Base-by-base conservation (phyloP, 2,797 vertebrate species). In the Diceros bicornis region DNA sequence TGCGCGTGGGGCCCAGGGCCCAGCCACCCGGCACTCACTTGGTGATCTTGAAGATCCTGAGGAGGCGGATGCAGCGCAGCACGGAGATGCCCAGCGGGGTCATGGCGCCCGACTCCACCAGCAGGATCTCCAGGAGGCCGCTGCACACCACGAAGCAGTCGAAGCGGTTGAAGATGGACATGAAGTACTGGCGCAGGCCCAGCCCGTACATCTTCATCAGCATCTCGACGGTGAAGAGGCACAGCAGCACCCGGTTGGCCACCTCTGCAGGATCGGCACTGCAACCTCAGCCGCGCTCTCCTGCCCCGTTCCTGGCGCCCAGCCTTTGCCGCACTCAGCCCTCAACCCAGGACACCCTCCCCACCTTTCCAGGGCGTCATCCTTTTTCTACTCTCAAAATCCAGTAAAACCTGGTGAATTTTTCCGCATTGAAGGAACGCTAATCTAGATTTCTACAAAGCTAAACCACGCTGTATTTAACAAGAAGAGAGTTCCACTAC, bases 151-250 rank as follows among this genome's bases (percentile, higher is more conserved):
- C 99, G 0, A 99, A 99, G 99, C 99, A 99, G 99, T 99, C 99
- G 4, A 99, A 99, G 61, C 99, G 99, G 98, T 99, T 99, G 98
- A 99, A 99, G 92, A 99, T 97, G 0, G 99, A 99, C 99, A 99
- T 99, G 98, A 99, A 99, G 98, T 99, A 99, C 81, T 99, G 98
- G 96, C 99, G 99, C 59, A 99, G 99, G 61, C 99, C 99, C 98
- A 99, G 98, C 0, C 99, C 99, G 0, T 99, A 99, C 99, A 99
- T 99, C 99, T 99, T 99, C 98, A 99, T 97, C 96, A 99, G 98
- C 99, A 99, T 99, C 99, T 99, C 99, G 0, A 99, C 69, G 50
- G 99, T 98, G 97, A 99, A 99, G 50, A 99, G 99, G 0, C 99
- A 95, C 12, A 99, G 99, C 84, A 99, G 99, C 64, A 99, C 97